A percentile compares a stretch with the other conserved stretches of the same genome.
Conservation (phyloP, 2,888 invertebrate species). For the Atherix ibis region DNA sequence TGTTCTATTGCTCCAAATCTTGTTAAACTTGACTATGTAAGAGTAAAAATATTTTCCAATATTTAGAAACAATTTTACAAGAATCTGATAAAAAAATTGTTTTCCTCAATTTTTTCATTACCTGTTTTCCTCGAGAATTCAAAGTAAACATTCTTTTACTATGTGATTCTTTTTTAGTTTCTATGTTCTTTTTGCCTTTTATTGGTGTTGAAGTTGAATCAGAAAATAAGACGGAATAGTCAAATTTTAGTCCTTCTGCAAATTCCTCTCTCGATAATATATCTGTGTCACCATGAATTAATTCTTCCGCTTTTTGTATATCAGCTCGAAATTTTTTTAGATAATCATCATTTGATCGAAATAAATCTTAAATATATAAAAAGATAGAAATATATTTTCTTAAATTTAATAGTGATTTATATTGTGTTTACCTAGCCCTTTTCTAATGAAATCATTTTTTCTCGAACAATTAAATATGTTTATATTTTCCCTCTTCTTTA, state of each 20-base stretch:
- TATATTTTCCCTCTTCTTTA: conserved; percentile 53
- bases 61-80: too few relatives aligned
- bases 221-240: conserved; percentile 37
- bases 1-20: too few relatives aligned
- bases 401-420: too few relatives aligned
- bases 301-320: conserved; percentile 54
- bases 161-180: too few relatives aligned
- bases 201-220: conserved; percentile 9
- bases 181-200: conserved; percentile 10
- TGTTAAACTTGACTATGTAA: too few relatives aligned
- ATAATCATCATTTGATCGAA: conserved; percentile 44
- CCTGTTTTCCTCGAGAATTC: too few relatives aligned
- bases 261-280: conserved; percentile 47
- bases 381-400: not conserved
- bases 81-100: too few relatives aligned
- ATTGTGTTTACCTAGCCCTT: conserved; percentile 63
- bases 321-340: conserved; percentile 72
- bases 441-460: conserved; percentile 66
- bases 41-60: too few relatives aligned
- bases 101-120: too few relatives aligned
- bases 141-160: too few relatives aligned
- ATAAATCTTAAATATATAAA: conserved; percentile 37
- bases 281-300: conserved; percentile 52
- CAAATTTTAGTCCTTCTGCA: conserved; percentile 28
- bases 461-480: conserved; percentile 61